Evolutionary conservation across 1,140 invertebrate genomes (phyloP).

Genomic region (Uloborus diversus): DNA sequence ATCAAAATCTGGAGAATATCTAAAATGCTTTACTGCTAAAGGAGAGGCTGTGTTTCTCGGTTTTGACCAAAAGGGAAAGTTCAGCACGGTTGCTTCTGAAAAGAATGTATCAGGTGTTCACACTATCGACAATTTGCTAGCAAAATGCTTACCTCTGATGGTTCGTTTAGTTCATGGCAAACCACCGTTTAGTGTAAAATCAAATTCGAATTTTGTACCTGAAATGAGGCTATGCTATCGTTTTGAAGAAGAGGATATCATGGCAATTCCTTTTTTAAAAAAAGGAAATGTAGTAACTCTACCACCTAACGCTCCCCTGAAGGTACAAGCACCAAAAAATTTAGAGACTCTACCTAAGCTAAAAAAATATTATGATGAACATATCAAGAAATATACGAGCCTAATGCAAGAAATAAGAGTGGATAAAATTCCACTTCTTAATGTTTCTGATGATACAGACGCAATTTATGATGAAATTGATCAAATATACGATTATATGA

Average conservation of each 20-base stretch:
- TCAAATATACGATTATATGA: slow-evolving; percentile 94
- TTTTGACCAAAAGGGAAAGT: slow-evolving; percentile 86
- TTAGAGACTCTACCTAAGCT: slow-evolving; percentile 80
- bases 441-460: slow-evolving; percentile 65
- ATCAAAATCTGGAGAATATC: slow-evolving; percentile 70
- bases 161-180: slow-evolving; percentile 89
- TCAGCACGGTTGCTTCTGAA: slow-evolving; percentile 87
- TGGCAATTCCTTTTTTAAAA: slow-evolving; percentile 78
- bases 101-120: slow-evolving; percentile 93
- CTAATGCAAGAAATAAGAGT: slow-evolving; percentile 78
- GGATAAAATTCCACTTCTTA: slow-evolving; percentile 63
- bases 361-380: slow-evolving; percentile 80
- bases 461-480: slow-evolving; percentile 93
- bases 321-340: slow-evolving; percentile 84
- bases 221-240: slow-evolving; percentile 83
- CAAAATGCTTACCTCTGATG: slow-evolving; percentile 87
- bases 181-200: slow-evolving; percentile 75
- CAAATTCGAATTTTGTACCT: slow-evolving; percentile 75
- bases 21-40: slow-evolving; percentile 85
- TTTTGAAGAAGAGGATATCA: slow-evolving; percentile 82
- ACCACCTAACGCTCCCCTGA: slow-evolving; percentile 84
- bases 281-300: slow-evolving; percentile 74
- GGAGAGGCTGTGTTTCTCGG: slow-evolving; percentile 84
- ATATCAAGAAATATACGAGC: slow-evolving; percentile 81
- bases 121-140: slow-evolving; percentile 79